Evolutionary conservation across 2,113 vertebrate genomes (phyloP).

Genomic region (Patagioenas fasciata): DNA sequence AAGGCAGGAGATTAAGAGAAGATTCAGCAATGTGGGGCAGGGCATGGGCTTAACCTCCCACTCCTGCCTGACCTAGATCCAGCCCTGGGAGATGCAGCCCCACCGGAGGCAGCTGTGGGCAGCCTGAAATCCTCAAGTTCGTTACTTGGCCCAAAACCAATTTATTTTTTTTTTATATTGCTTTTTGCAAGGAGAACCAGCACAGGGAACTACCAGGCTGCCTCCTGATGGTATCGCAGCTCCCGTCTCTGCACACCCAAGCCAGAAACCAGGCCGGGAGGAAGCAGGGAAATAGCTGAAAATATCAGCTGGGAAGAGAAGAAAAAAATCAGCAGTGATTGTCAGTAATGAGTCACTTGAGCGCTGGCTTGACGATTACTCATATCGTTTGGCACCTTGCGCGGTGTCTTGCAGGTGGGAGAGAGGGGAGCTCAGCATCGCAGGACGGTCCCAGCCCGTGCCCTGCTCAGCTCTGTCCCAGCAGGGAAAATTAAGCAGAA

Average conservation of each 20-base stretch:
- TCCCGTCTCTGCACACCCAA: neutral
- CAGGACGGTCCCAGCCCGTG: neutral
- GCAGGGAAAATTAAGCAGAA: neutral
- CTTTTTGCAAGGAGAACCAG: neutral
- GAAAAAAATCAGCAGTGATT: neutral
- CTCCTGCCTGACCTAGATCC: slow-evolving; percentile 34
- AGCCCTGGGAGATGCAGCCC: neutral
- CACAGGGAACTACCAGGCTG: neutral
- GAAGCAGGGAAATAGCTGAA: neutral
- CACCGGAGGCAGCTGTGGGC: neutral
- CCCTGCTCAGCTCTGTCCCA: neutral
- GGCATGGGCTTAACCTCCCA: neutral
- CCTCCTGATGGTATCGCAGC: fast-evolving
- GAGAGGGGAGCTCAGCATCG: neutral
- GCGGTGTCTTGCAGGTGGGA: neutral
- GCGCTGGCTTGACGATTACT: neutral
- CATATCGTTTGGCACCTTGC: neutral
- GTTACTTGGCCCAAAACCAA: neutral
- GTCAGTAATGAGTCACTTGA: slow-evolving; percentile 33
- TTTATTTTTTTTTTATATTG: neutral
- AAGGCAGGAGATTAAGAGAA: slow-evolving; percentile 22
- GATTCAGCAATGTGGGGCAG: neutral
- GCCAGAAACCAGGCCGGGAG: neutral
- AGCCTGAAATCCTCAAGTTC: neutral
- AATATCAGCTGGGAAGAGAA: neutral